Evolutionary conservation across 2,888 invertebrate species (phyloP).

Genomic region (Cheilosia soror): DNA sequence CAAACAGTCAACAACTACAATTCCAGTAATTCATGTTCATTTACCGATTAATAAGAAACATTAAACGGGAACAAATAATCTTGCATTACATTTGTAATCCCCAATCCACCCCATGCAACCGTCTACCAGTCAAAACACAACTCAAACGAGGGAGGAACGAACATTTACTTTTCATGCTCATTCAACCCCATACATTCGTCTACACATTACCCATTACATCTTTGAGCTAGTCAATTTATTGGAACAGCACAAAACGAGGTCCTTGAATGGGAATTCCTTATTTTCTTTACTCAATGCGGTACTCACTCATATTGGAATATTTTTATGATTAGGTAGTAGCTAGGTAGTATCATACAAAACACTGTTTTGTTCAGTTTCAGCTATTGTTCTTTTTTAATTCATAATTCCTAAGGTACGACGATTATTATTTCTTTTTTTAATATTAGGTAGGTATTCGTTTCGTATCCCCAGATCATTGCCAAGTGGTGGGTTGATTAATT

Average conservation of each 20-base stretch:
- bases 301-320: not conserved
- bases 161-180: not conserved
- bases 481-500: slow-evolving; percentile 63
- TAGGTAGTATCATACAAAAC: slow-evolving; percentile 34
- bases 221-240: not conserved
- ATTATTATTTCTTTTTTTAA: slow-evolving; percentile 47
- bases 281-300: not conserved
- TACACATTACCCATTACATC: slow-evolving; percentile 4
- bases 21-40: not conserved
- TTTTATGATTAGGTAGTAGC: not conserved
- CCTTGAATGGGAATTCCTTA: not conserved
- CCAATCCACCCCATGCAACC: slow-evolving; percentile 43
- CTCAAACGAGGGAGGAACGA: not conserved
- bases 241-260: not conserved
- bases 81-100: slow-evolving; percentile 36
- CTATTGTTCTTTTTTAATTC: slow-evolving; percentile 56
- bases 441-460: slow-evolving; percentile 47
- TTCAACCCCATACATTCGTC: not conserved
- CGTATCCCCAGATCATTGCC: slow-evolving; percentile 49
- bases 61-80: not conserved
- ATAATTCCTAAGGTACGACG: slow-evolving; percentile 31
- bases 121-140: slow-evolving; percentile 27
- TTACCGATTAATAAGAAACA: not conserved
- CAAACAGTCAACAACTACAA: too few species aligned
- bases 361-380: slow-evolving; percentile 41